Conservation (phyloP, 2,113 vertebrate species). For the Vulpes ferrilata region DNA sequence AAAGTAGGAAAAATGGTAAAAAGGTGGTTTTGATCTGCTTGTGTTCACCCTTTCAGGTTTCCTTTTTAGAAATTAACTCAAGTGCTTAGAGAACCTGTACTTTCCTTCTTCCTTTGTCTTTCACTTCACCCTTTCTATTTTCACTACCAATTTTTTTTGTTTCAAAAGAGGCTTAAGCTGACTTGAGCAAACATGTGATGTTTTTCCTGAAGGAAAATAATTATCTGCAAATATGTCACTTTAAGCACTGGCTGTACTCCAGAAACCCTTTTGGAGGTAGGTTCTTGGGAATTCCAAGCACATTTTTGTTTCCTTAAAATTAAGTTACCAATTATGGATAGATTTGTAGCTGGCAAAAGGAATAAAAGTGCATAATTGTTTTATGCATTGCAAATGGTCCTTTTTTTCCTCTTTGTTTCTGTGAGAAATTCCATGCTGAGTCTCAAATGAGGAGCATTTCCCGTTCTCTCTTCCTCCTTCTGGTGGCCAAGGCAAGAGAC, state of each 20-base stretch:
- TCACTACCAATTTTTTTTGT: conserved; percentile 21
- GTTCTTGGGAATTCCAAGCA: conserved; percentile 44
- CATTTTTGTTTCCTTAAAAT: conserved; percentile 47
- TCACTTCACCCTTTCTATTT: not conserved
- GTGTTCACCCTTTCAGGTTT: conserved; percentile 4
- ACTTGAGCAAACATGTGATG: conserved; percentile 32
- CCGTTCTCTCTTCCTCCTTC: conserved; percentile 59
- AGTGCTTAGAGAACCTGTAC: not conserved
- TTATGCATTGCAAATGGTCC: not conserved
- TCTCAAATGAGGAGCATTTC: conserved; percentile 61
- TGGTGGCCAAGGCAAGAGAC: conserved; percentile 31
- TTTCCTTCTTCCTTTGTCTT: conserved; percentile 38
- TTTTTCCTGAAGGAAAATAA: conserved; percentile 53
- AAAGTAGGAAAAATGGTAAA: not conserved
- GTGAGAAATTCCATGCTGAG: conserved; percentile 49
- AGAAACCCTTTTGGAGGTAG: conserved; percentile 27
- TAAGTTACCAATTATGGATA: conserved; percentile 56
- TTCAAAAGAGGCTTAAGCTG: conserved; percentile 45
- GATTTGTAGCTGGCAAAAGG: conserved; percentile 42
- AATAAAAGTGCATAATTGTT: conserved; percentile 28
- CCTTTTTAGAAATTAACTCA: conserved; percentile 42
- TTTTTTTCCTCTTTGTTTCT: conserved; percentile 21
- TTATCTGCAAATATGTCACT: conserved; percentile 34
- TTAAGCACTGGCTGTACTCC: conserved; percentile 25
- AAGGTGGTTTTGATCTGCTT: not conserved